Percentiles rank a stretch among this genome's conserved stretches.
These are phyloP conservation scores for Poecilia gillii DNA, from an alignment of 2,797 vertebrate genomes.

Conservation along the genomic window DNA sequence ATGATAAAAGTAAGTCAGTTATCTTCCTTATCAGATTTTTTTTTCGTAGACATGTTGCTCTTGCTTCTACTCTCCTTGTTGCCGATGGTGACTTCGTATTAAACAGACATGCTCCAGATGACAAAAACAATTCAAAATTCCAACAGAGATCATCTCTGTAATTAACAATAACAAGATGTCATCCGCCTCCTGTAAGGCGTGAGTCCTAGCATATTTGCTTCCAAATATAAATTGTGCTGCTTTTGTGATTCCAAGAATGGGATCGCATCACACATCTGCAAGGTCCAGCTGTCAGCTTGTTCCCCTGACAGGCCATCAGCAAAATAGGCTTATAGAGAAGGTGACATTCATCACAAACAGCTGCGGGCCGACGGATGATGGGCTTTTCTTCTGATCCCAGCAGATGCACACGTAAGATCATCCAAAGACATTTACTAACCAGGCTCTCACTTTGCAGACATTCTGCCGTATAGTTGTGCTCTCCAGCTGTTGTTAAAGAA, in stretches of 20 bases:
- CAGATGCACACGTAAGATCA: slow-evolving; percentile 24
- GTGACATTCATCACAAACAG: slow-evolving; percentile 59
- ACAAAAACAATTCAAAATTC: not conserved
- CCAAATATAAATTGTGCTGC: not conserved
- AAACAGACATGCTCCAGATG: not conserved
- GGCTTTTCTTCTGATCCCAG: slow-evolving; percentile 53
- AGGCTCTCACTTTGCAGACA: slow-evolving; percentile 15
- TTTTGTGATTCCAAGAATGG: slow-evolving; percentile 31
- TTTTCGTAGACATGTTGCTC: too few relatives aligned
- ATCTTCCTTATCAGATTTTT: not conserved
- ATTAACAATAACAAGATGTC: not conserved
- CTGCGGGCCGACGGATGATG: slow-evolving; percentile 36
- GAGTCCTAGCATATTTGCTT: not conserved
- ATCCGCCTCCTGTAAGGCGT: not conserved
- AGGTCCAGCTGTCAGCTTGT: slow-evolving; percentile 33
- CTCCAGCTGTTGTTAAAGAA: slow-evolving; percentile 7
- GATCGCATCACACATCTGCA: slow-evolving; percentile 9
- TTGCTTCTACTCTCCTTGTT: not conserved
- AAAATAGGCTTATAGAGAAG: slow-evolving; percentile 40
- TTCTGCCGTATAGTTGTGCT: not conserved
- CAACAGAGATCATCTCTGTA: not conserved
- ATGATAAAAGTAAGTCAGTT: not conserved
- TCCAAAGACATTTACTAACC: slow-evolving; percentile 36
- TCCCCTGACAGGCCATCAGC: slow-evolving; percentile 23
- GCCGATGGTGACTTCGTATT: not conserved